Conservation (phyloP, 2,113 vertebrate genomes). For the Enhydra lutris region DNA sequence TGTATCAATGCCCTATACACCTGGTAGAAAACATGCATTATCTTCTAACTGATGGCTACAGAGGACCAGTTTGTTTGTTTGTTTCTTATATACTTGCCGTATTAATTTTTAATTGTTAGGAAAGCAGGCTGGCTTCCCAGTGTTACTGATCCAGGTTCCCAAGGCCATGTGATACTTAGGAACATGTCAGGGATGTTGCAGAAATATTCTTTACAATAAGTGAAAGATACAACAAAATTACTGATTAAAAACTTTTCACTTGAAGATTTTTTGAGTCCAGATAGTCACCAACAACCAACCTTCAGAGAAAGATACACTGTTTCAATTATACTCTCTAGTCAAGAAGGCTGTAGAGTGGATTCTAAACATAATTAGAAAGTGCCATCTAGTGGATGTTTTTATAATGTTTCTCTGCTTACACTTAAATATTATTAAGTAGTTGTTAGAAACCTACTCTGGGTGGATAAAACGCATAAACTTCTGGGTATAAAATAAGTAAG, state of each 20-base stretch:
- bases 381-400: slow-evolving; percentile 83
- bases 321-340: not conserved
- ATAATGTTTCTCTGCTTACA: slow-evolving; percentile 38
- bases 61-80: not conserved
- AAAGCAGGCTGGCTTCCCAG: not conserved
- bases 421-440: not conserved
- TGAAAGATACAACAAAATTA: not conserved
- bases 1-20: not conserved
- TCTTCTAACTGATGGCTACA: not conserved
- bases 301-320: not conserved
- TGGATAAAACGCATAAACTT: not conserved
- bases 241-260: not conserved
- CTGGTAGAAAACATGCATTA: not conserved
- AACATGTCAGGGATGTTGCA: not conserved
- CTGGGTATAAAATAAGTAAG: not conserved
- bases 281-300: not conserved
- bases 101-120: not conserved
- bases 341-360: not conserved
- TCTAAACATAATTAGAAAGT: slow-evolving; percentile 71
- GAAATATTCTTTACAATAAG: not conserved
- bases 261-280: slow-evolving; percentile 37
- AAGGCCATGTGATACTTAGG: not conserved
- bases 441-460: not conserved
- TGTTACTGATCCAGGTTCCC: not conserved
- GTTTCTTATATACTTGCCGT: not conserved